Evolutionary conservation across 2,797 vertebrate genomes (phyloP).

Genomic region (Chelidonichthys spinosus): DNA sequence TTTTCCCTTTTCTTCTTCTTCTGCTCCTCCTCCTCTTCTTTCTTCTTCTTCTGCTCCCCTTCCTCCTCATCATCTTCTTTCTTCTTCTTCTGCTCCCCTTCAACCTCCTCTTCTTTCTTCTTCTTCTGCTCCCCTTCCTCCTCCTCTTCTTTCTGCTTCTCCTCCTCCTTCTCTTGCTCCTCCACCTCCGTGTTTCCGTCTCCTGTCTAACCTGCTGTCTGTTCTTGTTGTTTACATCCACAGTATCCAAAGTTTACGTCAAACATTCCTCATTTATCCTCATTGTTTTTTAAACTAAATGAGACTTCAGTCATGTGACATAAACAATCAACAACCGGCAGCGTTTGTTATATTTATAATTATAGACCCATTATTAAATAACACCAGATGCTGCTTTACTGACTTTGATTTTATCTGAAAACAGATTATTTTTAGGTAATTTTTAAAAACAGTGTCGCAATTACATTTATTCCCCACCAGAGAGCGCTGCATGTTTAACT

Average conservation of each 20-base stretch:
- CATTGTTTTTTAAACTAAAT: background rate
- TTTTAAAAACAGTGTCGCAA: background rate
- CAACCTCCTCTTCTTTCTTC: no score
- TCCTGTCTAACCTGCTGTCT: constrained; percentile 34
- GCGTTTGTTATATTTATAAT: no score
- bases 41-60: background rate
- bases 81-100: background rate
- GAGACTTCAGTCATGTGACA: no score
- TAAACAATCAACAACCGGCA: no score
- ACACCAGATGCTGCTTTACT: no score
- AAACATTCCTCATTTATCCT: background rate
- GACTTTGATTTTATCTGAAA: no score
- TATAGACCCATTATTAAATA: no score
- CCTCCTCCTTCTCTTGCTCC: background rate
- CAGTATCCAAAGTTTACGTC: constrained; percentile 12
- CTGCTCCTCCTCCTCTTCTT: background rate
- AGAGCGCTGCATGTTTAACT: background rate
- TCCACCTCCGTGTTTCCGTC: constrained; percentile 2
- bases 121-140: background rate
- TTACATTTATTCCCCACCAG: no score
- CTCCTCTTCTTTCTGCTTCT: background rate
- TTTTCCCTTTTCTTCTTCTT: background rate
- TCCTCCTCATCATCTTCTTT: background rate
- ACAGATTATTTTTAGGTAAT: no score
- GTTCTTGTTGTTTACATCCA: constrained; percentile 42